Base-by-base conservation (phyloP, 1,140 invertebrate genomes). In the Cotesia chilonis region DNA sequence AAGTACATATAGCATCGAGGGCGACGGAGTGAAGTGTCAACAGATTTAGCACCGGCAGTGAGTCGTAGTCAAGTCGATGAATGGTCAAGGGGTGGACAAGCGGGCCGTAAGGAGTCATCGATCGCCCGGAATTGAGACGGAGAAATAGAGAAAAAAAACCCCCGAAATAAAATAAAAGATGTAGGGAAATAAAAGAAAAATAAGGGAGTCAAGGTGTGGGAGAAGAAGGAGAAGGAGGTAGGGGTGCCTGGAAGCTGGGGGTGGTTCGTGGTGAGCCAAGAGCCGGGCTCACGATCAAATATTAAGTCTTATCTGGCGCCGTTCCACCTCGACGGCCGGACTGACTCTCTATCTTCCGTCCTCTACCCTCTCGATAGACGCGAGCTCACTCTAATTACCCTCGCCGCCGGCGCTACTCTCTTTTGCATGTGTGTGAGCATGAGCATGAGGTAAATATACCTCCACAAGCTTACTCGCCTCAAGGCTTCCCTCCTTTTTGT, bases 301-400 rank as follows among this genome's bases (percentile, higher is more conserved):
- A 84, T 85, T 83, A 85, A 84, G 83, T 84, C 83, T 85, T 84
- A 85, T 85, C 84, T 83, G 82, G 83, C 83, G 82, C 82, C 83
- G 81, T 78, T 82, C 83, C 82, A 82, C 77, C 77, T 77, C 79
- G 80, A 82, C 72, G 74, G 72, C 63, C 10, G 60, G 37, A 41
- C 51, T 47, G 66, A 74, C 75, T 71, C 71, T 52, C 41, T 55
- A 35, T 68, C 74, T 28, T 28, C 28, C 28, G 28, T 74, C 68
- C 60, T 65, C 70, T 64, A 14, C 28, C 72, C 77, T 75, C 73
- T 66, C 76, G 10, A 12, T 47, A 38, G 10, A 7, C 63, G 1
- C 77, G 1, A 9, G 12, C 38, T 65, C 17, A n/a, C 63, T 38
- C 63, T 65, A 41, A 65, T 41, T 65, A 65, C 35, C 63, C 63